Conservation (phyloP, 2,113 vertebrate genomes). For the Rhadina sibilatrix region DNA sequence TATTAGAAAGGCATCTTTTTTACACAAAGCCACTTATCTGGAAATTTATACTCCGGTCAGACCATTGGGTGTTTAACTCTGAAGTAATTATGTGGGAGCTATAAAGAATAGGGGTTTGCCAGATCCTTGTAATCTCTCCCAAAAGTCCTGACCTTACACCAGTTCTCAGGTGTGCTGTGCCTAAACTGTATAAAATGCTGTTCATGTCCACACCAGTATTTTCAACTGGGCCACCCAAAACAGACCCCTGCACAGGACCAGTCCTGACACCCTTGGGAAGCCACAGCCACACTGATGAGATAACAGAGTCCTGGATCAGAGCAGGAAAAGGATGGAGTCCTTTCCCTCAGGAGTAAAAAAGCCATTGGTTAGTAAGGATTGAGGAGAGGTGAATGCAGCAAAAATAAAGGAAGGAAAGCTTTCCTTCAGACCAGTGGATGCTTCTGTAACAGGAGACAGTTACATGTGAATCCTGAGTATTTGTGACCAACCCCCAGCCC, state of each 20-base stretch:
- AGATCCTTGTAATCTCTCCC: not conserved
- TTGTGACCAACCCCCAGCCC: not conserved
- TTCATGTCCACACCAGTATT: not conserved
- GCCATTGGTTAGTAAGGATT: not conserved
- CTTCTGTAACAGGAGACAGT: not conserved
- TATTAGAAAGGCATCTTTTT: not conserved
- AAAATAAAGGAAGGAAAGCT: not conserved
- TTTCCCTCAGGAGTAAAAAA: not conserved
- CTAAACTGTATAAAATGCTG: not conserved
- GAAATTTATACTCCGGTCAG: not conserved
- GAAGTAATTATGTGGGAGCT: not conserved
- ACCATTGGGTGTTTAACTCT: not conserved
- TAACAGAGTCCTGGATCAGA: rapidly evolving
- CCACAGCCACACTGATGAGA: not conserved
- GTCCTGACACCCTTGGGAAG: not conserved
- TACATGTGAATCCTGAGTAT: not conserved
- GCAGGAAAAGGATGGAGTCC: not conserved
- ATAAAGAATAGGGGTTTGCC: not conserved
- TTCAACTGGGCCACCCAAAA: not conserved
- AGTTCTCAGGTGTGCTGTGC: not conserved
- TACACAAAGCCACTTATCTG: not conserved
- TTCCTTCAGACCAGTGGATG: not conserved
- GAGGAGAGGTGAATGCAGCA: not conserved
- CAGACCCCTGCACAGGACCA: not conserved
- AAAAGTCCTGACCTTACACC: not conserved